Evolutionary conservation across 1,140 invertebrate species (phyloP), one percentile per base, ranked within the genome.

Genomic region (Whitmania pigra): DNA sequence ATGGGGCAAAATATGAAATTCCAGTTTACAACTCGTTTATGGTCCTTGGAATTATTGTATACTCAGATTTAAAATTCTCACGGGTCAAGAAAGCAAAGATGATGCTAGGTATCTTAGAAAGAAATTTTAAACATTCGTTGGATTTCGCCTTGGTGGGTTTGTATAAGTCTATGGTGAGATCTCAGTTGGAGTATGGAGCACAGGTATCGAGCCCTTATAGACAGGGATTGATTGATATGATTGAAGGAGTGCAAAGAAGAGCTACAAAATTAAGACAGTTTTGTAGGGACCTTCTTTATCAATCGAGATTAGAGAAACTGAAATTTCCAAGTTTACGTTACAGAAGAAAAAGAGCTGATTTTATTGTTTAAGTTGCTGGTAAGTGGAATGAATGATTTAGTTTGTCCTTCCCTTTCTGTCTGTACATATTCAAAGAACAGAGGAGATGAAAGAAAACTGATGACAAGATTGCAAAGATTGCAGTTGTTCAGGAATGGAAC

Each of bases 241-340:
- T 63, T 22, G 57, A 63, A 63, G 29, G 29, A 31, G 57, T 63
- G 1, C 57, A 63, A 63, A 63, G 57, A 63, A 63, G 57, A 63
- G 57, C 57, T 25, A 63, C 57, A 25, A 22, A 20, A 25, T 63
- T 63, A 31, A 63, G 22, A 63, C 22, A 63, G 15, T 63, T 18
- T n/a, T 63, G 57, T 17, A 63, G 15, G 29, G 29, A 17, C 3
- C 57, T 63, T 17, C 9, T 18, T 4, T 63, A 63, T 18, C 22
- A 63, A 25, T 22, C 22, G 22, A 22, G 57, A 63, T 20, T 63
- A 13, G 29, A 31, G 15, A 63, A 63, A 63, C 57, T 63, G 57
- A 31, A 31, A 7, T 63, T 63, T 6, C 57, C 57, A 31, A 25
- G 22, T 63, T 31, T 63, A 13, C 9, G 22, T 31, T 63, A 25